Conservation (phyloP, 1,140 invertebrate genomes). For the Ganaspis sp. region DNA sequence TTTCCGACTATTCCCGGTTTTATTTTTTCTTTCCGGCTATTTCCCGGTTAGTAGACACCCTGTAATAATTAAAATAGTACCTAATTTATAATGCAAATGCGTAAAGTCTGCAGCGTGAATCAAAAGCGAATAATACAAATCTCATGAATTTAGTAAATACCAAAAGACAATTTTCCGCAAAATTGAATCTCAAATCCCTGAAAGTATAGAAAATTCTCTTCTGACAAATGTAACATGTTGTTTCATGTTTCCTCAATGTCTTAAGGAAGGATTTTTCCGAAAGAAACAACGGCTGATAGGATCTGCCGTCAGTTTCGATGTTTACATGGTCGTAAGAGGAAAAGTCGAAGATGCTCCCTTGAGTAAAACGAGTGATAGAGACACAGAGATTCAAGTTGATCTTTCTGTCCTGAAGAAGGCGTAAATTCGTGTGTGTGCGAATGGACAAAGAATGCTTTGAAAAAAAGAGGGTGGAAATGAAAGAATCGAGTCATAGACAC, state of each 20-base stretch:
- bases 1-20: no score
- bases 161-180: neutral
- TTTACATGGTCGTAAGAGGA: conserved; percentile 22
- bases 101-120: no score
- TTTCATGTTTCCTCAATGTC: neutral
- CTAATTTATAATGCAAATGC: no score
- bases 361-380: conserved; percentile 1
- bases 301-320: conserved; percentile 23
- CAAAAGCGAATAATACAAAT: no score
- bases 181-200: conserved; percentile 6
- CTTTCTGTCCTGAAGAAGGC: neutral
- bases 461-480: neutral
- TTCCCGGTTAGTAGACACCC: no score
- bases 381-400: conserved; percentile 6
- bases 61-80: no score
- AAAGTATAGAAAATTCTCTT: conserved; percentile 7
- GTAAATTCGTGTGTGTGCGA: neutral
- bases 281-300: conserved; percentile 25
- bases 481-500: conserved; percentile 18
- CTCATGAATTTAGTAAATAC: neutral
- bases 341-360: conserved; percentile 1
- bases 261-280: conserved; percentile 9
- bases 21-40: no score
- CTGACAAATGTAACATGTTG: conserved; percentile 20
- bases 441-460: neutral